Conservation (phyloP, 2,113 vertebrate species). For the Sylvia atricapilla region DNA sequence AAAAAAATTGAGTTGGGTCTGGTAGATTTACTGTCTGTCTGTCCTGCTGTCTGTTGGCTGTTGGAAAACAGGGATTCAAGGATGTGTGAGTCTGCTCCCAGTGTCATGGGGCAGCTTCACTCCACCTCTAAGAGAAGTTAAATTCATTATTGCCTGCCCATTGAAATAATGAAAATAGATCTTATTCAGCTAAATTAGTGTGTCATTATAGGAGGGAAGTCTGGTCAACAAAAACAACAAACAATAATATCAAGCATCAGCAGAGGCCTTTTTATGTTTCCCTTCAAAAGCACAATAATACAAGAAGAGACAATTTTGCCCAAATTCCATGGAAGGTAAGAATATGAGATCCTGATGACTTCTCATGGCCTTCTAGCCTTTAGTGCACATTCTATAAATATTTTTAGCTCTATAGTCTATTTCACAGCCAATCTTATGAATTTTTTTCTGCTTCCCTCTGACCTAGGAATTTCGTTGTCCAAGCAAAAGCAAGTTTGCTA, state of each 20-base stretch:
- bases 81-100: not conserved
- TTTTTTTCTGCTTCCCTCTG: not conserved
- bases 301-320: not conserved
- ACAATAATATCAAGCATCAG: not conserved
- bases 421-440: not conserved
- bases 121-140: not conserved
- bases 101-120: rapidly evolving
- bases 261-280: not conserved
- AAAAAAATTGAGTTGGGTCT: not conserved
- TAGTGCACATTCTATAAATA: not conserved
- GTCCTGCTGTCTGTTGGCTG: rapidly evolving
- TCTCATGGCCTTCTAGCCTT: not conserved
- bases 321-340: not conserved
- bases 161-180: not conserved
- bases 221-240: not conserved
- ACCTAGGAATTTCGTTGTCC: not conserved
- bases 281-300: not conserved
- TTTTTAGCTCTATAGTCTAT: not conserved
- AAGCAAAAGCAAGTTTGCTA: not conserved
- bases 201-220: not conserved
- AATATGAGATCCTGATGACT: not conserved
- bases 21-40: not conserved
- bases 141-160: not conserved
- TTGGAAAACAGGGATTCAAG: not conserved
- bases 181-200: not conserved